These are phyloP conservation scores for Benitochromis conjunctus DNA, from an alignment of 2,113 vertebrate genomes.

Conservation along the genomic window DNA sequence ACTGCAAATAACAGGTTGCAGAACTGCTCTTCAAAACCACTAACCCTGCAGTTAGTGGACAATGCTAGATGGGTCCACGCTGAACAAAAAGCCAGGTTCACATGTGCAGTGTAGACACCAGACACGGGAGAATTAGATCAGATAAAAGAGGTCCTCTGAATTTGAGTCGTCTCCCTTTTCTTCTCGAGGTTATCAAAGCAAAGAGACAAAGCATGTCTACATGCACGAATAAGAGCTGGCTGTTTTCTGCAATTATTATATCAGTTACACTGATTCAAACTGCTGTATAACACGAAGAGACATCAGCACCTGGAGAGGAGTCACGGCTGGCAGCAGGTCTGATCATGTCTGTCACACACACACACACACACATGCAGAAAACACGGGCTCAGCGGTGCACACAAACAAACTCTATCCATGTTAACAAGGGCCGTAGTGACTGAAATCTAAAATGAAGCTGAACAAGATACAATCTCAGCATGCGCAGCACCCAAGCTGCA, in stretches of 20 bases:
- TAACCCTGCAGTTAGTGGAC: neutral
- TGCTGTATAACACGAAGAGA: conserved; percentile 8
- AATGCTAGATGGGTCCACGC: neutral
- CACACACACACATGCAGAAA: neutral
- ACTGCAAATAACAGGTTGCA: neutral
- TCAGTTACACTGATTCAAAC: conserved; percentile 18
- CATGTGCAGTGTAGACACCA: neutral
- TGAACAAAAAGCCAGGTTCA: neutral
- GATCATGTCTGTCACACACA: neutral
- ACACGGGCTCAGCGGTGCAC: neutral
- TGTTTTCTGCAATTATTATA: conserved; percentile 50
- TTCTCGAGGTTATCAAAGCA: neutral
- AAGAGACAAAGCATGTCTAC: conserved; percentile 16
- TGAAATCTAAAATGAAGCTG: neutral
- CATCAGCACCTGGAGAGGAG: conserved; percentile 24
- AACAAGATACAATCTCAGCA: neutral
- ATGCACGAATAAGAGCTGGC: conserved; percentile 28
- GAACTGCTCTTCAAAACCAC: neutral
- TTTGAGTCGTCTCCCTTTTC: neutral
- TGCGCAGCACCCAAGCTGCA: neutral
- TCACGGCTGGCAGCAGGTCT: neutral
- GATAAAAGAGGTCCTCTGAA: neutral
- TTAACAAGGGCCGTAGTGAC: neutral
- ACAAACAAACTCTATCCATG: neutral
- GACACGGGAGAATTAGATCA: neutral